phyloP scores from a whole-genome alignment of 1,140 invertebrate species.

The Ostrea denselamellosa region DNA sequence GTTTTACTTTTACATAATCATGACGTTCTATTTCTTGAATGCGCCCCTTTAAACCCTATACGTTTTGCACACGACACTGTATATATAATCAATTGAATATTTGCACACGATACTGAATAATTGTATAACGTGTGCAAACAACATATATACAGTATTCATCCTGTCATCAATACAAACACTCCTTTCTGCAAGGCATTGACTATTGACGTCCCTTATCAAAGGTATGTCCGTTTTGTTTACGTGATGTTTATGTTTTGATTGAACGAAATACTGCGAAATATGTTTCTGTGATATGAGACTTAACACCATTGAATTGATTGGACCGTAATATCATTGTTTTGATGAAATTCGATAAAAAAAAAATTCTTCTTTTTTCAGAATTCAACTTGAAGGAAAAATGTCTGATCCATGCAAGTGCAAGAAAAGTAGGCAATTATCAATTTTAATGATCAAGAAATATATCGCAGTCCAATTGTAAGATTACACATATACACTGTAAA shows the following conservation, averaged over 20 bases:
- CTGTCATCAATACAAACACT: no score
- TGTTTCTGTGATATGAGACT: no score
- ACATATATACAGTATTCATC: constrained; percentile 9
- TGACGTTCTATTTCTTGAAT: background rate
- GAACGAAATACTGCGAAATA: no score
- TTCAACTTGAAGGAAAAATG: background rate
- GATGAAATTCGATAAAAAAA: no score
- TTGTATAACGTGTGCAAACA: constrained; percentile 7
- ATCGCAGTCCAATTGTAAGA: background rate
- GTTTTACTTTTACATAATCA: no score
- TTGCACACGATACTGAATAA: background rate
- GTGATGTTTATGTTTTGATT: background rate
- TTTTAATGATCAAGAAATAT: background rate
- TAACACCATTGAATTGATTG: no score
- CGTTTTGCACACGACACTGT: constrained; percentile 14
- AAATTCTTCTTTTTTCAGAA: background rate
- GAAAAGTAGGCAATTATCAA: background rate
- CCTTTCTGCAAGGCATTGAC: background rate
- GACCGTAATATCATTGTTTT: no score
- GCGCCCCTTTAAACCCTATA: background rate
- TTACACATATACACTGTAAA: background rate
- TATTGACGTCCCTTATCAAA: background rate
- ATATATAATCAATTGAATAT: background rate
- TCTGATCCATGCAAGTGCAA: background rate
- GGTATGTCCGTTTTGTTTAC: background rate